Evolutionary conservation across 2,888 invertebrate genomes (phyloP).

Genomic region (Busseola fusca): DNA sequence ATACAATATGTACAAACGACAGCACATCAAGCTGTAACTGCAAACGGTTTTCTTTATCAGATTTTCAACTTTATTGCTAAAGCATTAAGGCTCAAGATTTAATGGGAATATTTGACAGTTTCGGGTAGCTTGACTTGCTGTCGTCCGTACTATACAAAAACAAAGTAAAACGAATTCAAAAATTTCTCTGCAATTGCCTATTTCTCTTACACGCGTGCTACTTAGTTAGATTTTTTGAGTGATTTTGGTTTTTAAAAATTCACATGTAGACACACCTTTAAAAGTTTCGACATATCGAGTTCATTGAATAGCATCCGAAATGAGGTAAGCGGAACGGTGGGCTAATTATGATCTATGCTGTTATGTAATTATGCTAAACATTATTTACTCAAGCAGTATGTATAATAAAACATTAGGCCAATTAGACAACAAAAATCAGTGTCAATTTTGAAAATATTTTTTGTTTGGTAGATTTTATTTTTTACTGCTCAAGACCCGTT

Average conservation of each 20-base stretch:
- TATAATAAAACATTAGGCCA: not conserved
- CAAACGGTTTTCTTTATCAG: too few relatives aligned
- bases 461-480: conserved; percentile 21
- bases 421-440: not conserved
- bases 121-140: too few relatives aligned
- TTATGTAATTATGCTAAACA: not conserved
- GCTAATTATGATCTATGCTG: not conserved
- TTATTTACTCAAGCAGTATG: too few relatives aligned
- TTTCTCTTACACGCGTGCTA: not conserved
- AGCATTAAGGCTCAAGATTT: too few relatives aligned
- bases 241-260: not conserved
- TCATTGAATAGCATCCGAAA: not conserved
- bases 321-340: not conserved
- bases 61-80: too few relatives aligned
- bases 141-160: too few relatives aligned
- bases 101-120: too few relatives aligned
- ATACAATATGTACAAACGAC: too few relatives aligned
- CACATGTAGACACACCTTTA: too few relatives aligned
- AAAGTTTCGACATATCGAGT: too few relatives aligned
- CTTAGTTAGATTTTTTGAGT: not conserved
- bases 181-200: not conserved
- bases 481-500: not conserved
- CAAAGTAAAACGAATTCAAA: too few relatives aligned
- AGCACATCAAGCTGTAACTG: too few relatives aligned
- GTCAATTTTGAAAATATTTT: not conserved